phyloP scores from a whole-genome alignment of 2,888 invertebrate species.

The Drosophila seclusa region DNA sequence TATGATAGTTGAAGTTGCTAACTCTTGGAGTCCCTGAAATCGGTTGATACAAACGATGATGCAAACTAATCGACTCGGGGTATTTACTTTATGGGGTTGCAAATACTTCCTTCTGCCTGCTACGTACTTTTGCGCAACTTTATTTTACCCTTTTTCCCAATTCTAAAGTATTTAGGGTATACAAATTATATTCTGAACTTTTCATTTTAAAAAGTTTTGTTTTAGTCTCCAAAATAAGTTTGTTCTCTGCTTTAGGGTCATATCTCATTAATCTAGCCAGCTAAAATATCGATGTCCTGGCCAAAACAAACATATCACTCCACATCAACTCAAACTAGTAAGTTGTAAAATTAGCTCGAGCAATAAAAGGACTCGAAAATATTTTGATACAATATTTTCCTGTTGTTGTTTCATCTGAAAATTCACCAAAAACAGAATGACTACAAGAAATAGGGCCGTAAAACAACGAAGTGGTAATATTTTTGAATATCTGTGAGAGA shows the following conservation, averaged over 20 bases:
- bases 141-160: not conserved
- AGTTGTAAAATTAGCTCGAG: conserved; percentile 61
- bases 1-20: not conserved
- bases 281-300: not conserved
- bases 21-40: not conserved
- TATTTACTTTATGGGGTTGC: not conserved
- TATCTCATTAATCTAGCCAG: not conserved
- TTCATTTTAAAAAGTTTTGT: not conserved
- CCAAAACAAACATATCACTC: not conserved
- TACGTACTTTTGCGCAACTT: not conserved
- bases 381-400: conserved; percentile 59
- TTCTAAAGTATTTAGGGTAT: not conserved
- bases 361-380: conserved; percentile 59
- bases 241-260: not conserved
- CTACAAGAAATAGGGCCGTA: conserved; percentile 44
- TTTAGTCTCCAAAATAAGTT: not conserved
- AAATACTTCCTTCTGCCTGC: not conserved
- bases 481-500: conserved; percentile 54
- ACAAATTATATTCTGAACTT: not conserved
- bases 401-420: conserved; percentile 30
- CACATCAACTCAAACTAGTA: conserved; percentile 23
- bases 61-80: no score
- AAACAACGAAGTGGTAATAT: conserved; percentile 60
- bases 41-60: not conserved
- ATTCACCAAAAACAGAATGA: conserved; percentile 35